Evolutionary conservation across 2,113 vertebrate species (phyloP).

Genomic region (Gymnarchus niloticus): DNA sequence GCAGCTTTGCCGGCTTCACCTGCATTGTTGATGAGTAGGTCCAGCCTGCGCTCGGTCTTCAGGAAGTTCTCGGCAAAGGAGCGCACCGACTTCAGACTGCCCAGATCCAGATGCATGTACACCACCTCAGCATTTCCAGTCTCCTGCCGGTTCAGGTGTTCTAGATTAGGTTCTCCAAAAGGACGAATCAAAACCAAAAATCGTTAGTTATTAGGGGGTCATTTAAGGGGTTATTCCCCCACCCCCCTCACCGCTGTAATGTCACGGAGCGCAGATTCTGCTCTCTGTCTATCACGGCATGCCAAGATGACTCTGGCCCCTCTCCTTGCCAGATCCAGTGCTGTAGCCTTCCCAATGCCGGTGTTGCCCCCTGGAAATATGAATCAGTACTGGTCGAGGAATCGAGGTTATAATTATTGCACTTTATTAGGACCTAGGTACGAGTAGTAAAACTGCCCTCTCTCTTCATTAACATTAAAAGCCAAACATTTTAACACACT

Average conservation of each 20-base stretch:
- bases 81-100: conserved; percentile 71
- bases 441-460: background rate
- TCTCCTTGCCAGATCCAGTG: conserved; percentile 70
- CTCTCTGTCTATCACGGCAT: conserved; percentile 61
- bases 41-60: conserved; percentile 73
- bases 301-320: conserved; percentile 83
- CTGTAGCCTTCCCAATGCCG: conserved; percentile 74
- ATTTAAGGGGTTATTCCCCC: no score
- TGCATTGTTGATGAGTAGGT: conserved; percentile 90
- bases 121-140: conserved; percentile 70
- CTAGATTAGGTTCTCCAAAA: background rate
- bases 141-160: conserved; percentile 43
- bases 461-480: background rate
- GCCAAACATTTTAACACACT: background rate
- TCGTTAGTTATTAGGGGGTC: background rate
- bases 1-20: conserved; percentile 53
- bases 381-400: background rate
- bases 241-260: conserved; percentile 63
- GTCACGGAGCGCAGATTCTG: conserved; percentile 62
- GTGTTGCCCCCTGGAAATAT: conserved; percentile 68
- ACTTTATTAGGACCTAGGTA: background rate
- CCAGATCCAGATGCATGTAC: conserved; percentile 83
- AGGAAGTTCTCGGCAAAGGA: conserved; percentile 76
- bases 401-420: background rate
- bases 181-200: background rate